Conservation (phyloP, 2,888 invertebrate species). For the Brachyptera putata region DNA sequence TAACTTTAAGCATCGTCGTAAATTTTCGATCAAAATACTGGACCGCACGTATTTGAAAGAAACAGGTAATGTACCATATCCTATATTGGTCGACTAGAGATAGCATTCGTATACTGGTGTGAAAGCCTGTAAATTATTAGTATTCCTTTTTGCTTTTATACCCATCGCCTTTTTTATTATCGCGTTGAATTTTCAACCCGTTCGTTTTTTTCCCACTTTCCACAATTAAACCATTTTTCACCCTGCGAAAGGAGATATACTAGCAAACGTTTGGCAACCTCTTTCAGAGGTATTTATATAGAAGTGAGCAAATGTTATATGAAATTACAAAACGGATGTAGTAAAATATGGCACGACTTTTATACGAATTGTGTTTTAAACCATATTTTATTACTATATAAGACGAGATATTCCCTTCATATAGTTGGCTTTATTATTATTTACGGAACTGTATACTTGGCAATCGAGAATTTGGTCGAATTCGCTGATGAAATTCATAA, state of each 20-base stretch:
- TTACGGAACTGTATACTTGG: too few relatives aligned
- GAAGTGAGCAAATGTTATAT: too few relatives aligned
- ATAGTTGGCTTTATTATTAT: too few relatives aligned
- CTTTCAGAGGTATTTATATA: not conserved
- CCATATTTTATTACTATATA: too few relatives aligned
- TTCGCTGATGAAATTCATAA: too few relatives aligned
- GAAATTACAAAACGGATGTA: too few relatives aligned
- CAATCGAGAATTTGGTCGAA: too few relatives aligned
- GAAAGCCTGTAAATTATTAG: constrained; percentile 13
- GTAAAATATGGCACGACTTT: too few relatives aligned
- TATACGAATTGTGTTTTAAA: too few relatives aligned
- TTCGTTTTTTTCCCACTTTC: constrained; percentile 19
- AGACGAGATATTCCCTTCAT: too few relatives aligned
- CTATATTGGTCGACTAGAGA: constrained; percentile 18
- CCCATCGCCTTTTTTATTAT: constrained; percentile 2
- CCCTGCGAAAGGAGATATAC: not conserved
- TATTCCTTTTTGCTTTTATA: constrained; percentile 17
- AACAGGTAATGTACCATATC: constrained; percentile 22
- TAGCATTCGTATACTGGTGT: not conserved
- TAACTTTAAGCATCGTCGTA: constrained; percentile 23
- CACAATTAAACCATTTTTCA: constrained; percentile 20
- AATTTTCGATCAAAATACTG: constrained; percentile 25
- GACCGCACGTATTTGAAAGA: constrained; percentile 19
- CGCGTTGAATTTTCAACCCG: constrained; percentile 16
- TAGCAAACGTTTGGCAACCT: not conserved